Evolutionary conservation across 2,888 invertebrate species (phyloP).

Genomic region (Oxytorus armatus): DNA sequence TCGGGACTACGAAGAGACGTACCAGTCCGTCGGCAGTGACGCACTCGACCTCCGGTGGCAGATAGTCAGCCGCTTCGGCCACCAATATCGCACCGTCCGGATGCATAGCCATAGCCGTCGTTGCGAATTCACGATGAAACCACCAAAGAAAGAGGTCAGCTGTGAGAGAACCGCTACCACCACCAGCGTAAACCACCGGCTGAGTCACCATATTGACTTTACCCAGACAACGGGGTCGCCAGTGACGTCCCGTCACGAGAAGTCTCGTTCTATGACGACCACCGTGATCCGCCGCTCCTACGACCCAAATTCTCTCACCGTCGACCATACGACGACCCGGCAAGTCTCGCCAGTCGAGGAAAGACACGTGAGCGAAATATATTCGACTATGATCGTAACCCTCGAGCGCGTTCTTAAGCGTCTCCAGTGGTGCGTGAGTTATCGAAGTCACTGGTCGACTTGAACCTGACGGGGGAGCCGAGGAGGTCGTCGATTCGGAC

Average conservation of each 20-base stretch:
- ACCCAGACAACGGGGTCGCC: conserved; percentile 84
- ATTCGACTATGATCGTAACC: conserved; percentile 82
- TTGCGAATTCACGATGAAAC: conserved; percentile 85
- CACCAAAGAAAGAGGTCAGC: conserved; percentile 85
- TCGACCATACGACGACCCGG: conserved; percentile 77
- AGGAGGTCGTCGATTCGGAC: conserved; percentile 35
- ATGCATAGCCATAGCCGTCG: conserved; percentile 84
- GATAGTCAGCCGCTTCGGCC: conserved; percentile 81
- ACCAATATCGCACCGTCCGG: conserved; percentile 83
- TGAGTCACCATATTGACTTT: conserved; percentile 85
- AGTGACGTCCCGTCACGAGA: conserved; percentile 84
- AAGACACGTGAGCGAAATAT: conserved; percentile 83
- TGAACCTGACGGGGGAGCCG: conserved; percentile 40
- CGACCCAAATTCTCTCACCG: conserved; percentile 80
- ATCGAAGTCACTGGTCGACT: conserved; percentile 50
- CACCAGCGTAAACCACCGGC: conserved; percentile 85
- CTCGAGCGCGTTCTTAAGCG: conserved; percentile 73
- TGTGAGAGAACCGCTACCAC: conserved; percentile 83
- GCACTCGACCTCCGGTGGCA: conserved; percentile 81
- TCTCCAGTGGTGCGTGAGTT: conserved; percentile 72
- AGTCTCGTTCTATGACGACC: conserved; percentile 84
- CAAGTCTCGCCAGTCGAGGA: conserved; percentile 84
- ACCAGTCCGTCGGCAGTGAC: conserved; percentile 82
- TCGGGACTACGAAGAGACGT: conserved; percentile 78
- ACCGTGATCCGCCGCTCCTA: conserved; percentile 84